phyloP scores from a whole-genome alignment of 2,797 vertebrate species.

The Sylvia borin region DNA sequence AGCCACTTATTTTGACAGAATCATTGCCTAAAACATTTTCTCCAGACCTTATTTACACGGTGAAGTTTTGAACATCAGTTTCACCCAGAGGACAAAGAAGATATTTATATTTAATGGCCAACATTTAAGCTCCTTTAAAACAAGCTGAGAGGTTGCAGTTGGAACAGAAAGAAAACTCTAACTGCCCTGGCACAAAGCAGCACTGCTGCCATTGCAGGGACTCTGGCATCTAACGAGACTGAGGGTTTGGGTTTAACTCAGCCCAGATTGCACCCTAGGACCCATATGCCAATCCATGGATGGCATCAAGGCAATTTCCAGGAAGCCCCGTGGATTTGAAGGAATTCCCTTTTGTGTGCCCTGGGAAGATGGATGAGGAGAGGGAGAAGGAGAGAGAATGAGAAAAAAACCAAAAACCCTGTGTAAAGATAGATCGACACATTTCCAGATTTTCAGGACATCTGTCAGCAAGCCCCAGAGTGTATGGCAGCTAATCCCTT shows the following conservation, averaged over 20 bases:
- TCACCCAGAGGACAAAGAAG: constrained; percentile 50
- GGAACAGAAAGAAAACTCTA: constrained; percentile 5
- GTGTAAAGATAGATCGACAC: constrained; percentile 59
- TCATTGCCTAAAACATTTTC: constrained; percentile 11
- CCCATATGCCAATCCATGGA: rapidly evolving
- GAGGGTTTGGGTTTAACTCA: background rate
- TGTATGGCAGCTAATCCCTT: constrained; percentile 62
- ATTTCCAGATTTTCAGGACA: constrained; percentile 72
- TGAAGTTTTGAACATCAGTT: constrained; percentile 17
- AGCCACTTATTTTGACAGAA: background rate
- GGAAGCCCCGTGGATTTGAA: background rate
- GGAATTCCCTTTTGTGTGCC: background rate
- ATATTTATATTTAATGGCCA: constrained; percentile 64
- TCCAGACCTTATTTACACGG: constrained; percentile 31
- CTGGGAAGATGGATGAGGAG: background rate
- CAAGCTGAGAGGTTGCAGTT: constrained; percentile 13
- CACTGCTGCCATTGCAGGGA: background rate
- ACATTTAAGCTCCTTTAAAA: constrained; percentile 59
- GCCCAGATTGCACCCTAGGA: background rate
- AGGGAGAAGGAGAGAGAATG: background rate
- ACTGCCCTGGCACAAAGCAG: background rate
- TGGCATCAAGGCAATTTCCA: background rate
- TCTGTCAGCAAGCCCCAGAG: constrained; percentile 62
- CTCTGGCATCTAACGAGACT: background rate
- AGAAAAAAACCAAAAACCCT: background rate